Base-by-base conservation (phyloP, 2,888 invertebrate genomes). In the Suillia variegata region DNA sequence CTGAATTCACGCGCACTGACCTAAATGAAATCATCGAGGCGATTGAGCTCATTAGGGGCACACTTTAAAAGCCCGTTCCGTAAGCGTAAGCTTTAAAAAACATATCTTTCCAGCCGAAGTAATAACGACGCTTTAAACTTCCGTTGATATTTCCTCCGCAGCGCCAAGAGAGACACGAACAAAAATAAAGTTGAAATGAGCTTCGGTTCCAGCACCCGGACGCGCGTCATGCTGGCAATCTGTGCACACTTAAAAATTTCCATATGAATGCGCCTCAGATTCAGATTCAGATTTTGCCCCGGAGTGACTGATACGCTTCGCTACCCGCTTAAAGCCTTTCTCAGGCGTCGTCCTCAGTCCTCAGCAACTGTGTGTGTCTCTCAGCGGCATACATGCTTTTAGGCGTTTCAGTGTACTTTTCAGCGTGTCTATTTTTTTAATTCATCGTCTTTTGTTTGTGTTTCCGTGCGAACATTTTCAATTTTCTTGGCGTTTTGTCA, bases 201-300 rank as follows among this genome's bases (percentile, higher is more conserved):
- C n/a, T n/a, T n/a, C n/a, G n/a, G n/a, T n/a, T n/a, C n/a, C n/a
- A n/a, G n/a, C n/a, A n/a, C n/a, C n/a, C n/a, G n/a, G n/a, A 5
- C 5, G 18, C 47, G 21, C 47, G 21, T 48, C 20, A 38, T n/a
- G 38, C 38, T 18, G 15, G 17, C 51, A 51, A 51, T 51, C 51
- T 51, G 51, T 31, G 51, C 18, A 51, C 51, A 51, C 31, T 17
- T 51, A 51, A 31, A 17, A 31, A 17, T 31, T 51, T 51, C 51
- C 51, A 51, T 18, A 31, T 51, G 51, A 51, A n/a, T n/a, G 31
- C 18, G 51, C 18, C 51, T 31, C 17, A 26, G 15, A 6, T 24
- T 48, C 10, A 10, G 47, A 6, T 6, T 15, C 47, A n/a, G n/a
- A n/a, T n/a, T n/a, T n/a, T n/a, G n/a, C n/a, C 31, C 12, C 6